Percentiles rank a stretch among this genome's conserved stretches.
Evolutionary conservation across 2,888 invertebrate species (phyloP).

Genomic region (Drosophila kanekoi): DNA sequence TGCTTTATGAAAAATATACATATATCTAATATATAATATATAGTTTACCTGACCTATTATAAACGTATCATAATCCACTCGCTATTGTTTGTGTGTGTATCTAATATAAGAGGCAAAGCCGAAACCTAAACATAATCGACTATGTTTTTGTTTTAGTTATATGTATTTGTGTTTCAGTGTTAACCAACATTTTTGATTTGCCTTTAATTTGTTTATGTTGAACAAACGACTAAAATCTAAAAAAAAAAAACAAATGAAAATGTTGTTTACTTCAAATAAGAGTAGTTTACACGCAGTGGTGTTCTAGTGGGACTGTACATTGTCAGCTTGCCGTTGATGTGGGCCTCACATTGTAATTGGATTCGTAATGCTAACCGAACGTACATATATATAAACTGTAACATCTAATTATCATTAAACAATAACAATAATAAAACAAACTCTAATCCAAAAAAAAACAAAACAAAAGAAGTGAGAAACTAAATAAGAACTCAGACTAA

Average conservation of each 20-base stretch:
- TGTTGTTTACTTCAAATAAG: conserved; percentile 84
- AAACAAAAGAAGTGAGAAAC: conserved; percentile 26
- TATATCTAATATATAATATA: conserved; percentile 13
- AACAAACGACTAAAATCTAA: conserved; percentile 44
- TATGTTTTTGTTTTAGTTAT: conserved; percentile 41
- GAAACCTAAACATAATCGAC: conserved; percentile 40
- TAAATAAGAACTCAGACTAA: conserved; percentile 70
- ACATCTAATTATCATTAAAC: conserved; percentile 55
- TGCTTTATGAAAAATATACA: conserved; percentile 12
- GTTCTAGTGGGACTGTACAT: conserved; percentile 86
- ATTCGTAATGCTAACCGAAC: conserved; percentile 75
- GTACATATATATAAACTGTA: conserved; percentile 56
- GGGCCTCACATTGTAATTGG: conserved; percentile 86
- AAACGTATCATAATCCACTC: conserved; percentile 71
- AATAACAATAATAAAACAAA: conserved; percentile 38
- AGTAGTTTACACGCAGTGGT: conserved; percentile 85
- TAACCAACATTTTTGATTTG: conserved; percentile 61
- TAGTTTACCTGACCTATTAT: conserved; percentile 32
- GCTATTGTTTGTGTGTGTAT: conserved; percentile 75
- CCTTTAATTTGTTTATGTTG: conserved; percentile 66
- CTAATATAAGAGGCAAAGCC: conserved; percentile 50
- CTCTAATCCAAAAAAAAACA: conserved; percentile 12
- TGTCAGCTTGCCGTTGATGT: conserved; percentile 90
- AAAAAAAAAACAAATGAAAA: conserved; percentile 42
- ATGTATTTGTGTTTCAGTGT: conserved; percentile 62